These are phyloP conservation scores for Lampris megalopsis DNA, from an alignment of 2,113 vertebrate genomes.

Conservation along the genomic window DNA sequence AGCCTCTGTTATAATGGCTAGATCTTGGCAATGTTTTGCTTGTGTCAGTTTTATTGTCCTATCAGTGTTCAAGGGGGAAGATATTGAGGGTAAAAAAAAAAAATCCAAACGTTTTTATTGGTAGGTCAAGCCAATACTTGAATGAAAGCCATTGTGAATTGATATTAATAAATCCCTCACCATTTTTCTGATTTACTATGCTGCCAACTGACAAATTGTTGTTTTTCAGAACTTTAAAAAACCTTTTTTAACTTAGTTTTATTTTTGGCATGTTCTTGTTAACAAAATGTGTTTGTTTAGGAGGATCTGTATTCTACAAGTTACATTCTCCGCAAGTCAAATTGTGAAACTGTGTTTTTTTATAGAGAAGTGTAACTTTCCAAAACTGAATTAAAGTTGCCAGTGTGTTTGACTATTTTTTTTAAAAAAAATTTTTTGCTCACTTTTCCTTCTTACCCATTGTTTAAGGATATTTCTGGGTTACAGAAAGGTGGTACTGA, in stretches of 20 bases:
- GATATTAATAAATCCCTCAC: background rate
- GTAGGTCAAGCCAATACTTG: too few species aligned
- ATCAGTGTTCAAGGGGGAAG: background rate
- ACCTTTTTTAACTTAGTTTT: constrained; percentile 4
- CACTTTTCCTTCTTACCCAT: background rate
- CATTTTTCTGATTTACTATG: background rate
- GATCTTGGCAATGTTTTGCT: background rate
- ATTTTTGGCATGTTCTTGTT: constrained; percentile 16
- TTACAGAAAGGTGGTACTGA: background rate
- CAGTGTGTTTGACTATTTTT: constrained; percentile 32
- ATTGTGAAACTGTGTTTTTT: background rate
- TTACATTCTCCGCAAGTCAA: background rate
- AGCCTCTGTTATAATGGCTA: constrained; percentile 6
- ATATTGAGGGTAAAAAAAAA: too few species aligned
- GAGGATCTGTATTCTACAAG: background rate
- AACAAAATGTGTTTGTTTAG: background rate
- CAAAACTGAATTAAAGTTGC: constrained; percentile 48
- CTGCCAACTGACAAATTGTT: background rate
- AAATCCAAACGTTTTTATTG: too few species aligned
- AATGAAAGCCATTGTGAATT: background rate
- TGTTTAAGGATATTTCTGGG: background rate
- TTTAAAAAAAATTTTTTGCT: background rate
- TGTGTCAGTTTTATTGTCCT: background rate
- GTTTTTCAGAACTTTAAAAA: constrained; percentile 3
- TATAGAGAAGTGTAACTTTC: constrained; percentile 20